A percentile compares a stretch with the other conserved stretches of the same genome.
Conservation (phyloP, 2,888 invertebrate genomes). For the Drosophila subsilvestris region DNA sequence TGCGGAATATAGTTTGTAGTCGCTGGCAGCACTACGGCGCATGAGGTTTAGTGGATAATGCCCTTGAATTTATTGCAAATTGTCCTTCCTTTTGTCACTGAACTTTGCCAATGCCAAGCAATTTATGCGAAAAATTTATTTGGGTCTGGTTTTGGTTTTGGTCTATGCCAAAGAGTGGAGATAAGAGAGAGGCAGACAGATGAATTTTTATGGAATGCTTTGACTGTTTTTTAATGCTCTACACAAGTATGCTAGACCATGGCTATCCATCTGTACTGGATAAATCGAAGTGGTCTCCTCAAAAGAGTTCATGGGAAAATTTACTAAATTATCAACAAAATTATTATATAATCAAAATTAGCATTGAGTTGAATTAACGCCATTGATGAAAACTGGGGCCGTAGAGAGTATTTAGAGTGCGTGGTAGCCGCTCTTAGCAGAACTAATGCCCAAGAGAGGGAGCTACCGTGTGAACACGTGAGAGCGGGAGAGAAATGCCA, state of each 20-base stretch:
- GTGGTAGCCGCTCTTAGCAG: not conserved
- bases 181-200: not conserved
- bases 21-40: not conserved
- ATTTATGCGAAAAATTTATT: conserved; percentile 40
- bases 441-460: conserved; percentile 15
- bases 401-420: conserved; percentile 5
- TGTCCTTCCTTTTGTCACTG: conserved; percentile 32
- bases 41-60: not conserved
- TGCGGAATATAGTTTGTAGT: not conserved
- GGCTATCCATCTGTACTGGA: not conserved
- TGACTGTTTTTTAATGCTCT: not conserved
- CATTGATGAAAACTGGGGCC: not conserved
- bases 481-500: conserved; percentile 24
- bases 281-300: not conserved
- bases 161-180: not conserved
- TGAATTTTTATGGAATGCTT: not conserved
- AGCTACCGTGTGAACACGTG: conserved; percentile 20
- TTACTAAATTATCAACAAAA: not conserved
- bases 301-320: not conserved
- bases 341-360: not conserved
- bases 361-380: not conserved
- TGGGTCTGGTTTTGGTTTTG: conserved; percentile 28
- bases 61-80: conserved; percentile 3
- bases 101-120: conserved; percentile 49
- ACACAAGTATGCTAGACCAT: not conserved